These are phyloP conservation scores for Passer domesticus DNA, from an alignment of 2,113 vertebrate genomes.

Conservation along the genomic window DNA sequence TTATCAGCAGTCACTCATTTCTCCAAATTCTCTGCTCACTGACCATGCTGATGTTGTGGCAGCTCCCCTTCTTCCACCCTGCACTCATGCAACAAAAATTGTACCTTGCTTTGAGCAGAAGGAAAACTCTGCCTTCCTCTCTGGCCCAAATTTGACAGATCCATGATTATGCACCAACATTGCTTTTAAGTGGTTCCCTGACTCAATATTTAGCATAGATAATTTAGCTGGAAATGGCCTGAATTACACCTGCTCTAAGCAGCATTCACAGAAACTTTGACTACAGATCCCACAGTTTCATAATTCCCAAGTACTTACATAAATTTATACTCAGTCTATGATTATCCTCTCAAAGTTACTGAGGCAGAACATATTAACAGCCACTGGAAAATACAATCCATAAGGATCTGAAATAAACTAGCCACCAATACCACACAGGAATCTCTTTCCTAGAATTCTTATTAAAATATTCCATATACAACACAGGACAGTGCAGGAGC, in stretches of 20 bases:
- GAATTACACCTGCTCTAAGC: neutral
- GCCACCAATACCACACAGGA: rapidly evolving
- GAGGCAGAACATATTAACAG: neutral
- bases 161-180: neutral
- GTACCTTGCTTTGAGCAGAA: neutral
- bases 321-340: rapidly evolving
- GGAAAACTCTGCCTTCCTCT: neutral
- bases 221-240: neutral
- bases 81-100: neutral
- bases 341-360: neutral
- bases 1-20: neutral
- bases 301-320: neutral
- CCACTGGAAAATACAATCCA: neutral
- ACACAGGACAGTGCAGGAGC: neutral
- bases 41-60: neutral
- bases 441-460: neutral
- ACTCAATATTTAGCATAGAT: neutral
- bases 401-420: neutral
- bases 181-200: neutral
- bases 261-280: neutral
- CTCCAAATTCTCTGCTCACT: neutral
- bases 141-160: neutral
- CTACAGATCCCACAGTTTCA: neutral
- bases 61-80: neutral
- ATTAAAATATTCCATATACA: neutral